phyloP scores from a whole-genome alignment of 2,888 invertebrate species.

The Oegoconia quadripuncta region DNA sequence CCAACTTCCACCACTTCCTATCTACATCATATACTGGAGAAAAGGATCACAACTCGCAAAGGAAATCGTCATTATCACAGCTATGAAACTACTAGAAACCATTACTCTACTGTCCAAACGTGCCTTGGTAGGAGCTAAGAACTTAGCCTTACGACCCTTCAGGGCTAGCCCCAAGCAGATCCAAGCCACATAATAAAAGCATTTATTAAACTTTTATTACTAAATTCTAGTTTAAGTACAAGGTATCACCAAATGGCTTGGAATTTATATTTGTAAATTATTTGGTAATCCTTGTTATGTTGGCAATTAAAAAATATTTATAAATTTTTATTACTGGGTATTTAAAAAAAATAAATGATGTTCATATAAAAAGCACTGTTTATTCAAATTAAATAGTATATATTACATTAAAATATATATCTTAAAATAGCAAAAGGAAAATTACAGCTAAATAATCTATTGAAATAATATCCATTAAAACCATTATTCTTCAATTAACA shows the following conservation, averaged over 20 bases:
- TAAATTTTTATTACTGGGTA: conserved; percentile 9
- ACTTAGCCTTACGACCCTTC: conserved; percentile 46
- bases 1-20: conserved; percentile 58
- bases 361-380: conserved; percentile 70
- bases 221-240: conserved; percentile 32
- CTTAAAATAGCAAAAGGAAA: conserved; percentile 73
- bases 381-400: conserved; percentile 78
- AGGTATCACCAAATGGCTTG: neutral
- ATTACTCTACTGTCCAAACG: conserved; percentile 42
- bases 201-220: conserved; percentile 32
- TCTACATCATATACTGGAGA: conserved; percentile 58
- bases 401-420: conserved; percentile 77
- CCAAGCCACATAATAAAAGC: conserved; percentile 58
- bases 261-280: neutral
- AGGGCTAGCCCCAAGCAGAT: conserved; percentile 48
- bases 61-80: conserved; percentile 35
- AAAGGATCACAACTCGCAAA: conserved; percentile 45
- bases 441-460: conserved; percentile 73
- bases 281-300: conserved; percentile 31
- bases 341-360: conserved; percentile 23
- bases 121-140: conserved; percentile 51
- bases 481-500: conserved; percentile 44
- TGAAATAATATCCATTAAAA: conserved; percentile 69
- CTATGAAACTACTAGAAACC: conserved; percentile 44
- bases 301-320: conserved; percentile 52